Evolutionary conservation across 2,113 vertebrate genomes (phyloP), one percentile per base, ranked within the genome.

Genomic region (Zosterops pallidus): DNA sequence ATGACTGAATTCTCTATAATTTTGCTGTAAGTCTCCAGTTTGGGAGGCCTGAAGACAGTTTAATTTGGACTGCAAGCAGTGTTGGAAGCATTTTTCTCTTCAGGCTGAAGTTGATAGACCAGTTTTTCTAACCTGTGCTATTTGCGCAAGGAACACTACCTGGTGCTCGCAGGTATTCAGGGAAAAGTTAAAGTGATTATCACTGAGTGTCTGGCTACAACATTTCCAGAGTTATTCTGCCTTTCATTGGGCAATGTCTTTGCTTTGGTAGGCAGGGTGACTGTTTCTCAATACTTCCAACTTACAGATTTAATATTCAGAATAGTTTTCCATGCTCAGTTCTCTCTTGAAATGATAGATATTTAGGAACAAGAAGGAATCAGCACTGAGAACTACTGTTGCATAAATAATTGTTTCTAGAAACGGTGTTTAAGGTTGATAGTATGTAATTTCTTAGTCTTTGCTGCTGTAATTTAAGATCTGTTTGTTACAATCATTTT

Each of bases 51-150:
- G 50, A 76, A 91, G 70, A 55, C 70, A 62, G 31, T 70, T 94
- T 42, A 42, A 39, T 93, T 95, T 56, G 46, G 55, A 55, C 88
- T 91, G 46, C 63, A 84, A 22, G 41, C 53, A 63, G 26, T 39
- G 42, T 88, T 86, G 83, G 63, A 52, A 67, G 69, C n/a, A 11
- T 69, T 86, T 92, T 64, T 68, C 60, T 90, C 39, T 82, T 62
- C 42, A 47, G 50, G 33, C 26, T 72, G 78, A 83, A 80, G 86
- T 25, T 94, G 91, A 70, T 28, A 20, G 90, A 80, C 87, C 85
- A 70, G 93, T 93, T 94, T 79, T 94, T 91, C 87, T 86, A 12
- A 90, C 59, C 50, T 72, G 44, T 0, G 4, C 31, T 22, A 29
- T 87, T 83, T 83, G 31, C 63, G 5, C 42, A 28, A 72, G 82